phyloP scores from a whole-genome alignment of 2,888 invertebrate genomes.

The Epistrophe eligans region DNA sequence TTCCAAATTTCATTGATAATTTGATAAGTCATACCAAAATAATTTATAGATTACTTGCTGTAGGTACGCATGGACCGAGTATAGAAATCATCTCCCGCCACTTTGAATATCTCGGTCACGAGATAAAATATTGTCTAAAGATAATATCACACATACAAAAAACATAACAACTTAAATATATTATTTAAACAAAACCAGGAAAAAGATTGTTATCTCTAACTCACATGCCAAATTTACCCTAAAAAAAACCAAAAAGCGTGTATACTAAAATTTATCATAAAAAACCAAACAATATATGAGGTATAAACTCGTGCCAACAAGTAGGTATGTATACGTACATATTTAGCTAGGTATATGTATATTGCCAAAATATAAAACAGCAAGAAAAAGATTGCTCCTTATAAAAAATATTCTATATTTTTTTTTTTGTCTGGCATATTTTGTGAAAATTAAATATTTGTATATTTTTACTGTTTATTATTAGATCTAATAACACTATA shows the following conservation, averaged over 20 bases:
- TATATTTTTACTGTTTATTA: constrained; percentile 57
- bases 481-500: constrained; percentile 69
- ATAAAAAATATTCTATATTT: constrained; percentile 22
- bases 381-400: constrained; percentile 37
- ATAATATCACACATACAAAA: not conserved
- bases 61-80: not conserved
- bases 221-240: constrained; percentile 7
- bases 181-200: not conserved
- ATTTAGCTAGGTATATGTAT: not conserved
- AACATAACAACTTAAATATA: not conserved
- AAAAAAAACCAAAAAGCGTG: not conserved
- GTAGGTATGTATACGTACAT: not conserved
- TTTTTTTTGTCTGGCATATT: constrained; percentile 35
- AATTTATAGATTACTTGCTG: not conserved
- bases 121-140: not conserved
- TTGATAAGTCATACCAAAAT: not conserved
- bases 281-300: not conserved
- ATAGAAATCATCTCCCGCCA: not conserved
- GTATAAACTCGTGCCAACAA: constrained; percentile 56
- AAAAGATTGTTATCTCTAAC: not conserved
- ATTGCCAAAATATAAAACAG: constrained; percentile 46
- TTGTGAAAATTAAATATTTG: constrained; percentile 64
- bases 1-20: too few relatives aligned
- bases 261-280: constrained; percentile 7
- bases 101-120: not conserved